phyloP scores from a whole-genome alignment of 2,113 vertebrate species.

The Oryzias woworae region DNA sequence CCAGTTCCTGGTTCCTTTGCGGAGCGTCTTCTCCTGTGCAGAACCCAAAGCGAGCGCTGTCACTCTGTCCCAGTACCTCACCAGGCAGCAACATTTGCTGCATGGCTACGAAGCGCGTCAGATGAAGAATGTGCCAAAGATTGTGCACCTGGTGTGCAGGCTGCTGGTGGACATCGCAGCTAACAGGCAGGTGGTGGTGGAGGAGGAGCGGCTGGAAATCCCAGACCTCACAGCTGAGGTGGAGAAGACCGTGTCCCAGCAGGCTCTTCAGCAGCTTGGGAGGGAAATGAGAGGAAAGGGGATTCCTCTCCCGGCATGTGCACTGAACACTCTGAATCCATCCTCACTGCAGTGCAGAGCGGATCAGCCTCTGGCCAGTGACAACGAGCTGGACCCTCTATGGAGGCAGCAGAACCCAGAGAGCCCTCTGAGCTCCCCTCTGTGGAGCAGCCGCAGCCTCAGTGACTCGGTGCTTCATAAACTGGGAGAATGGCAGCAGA shows the following conservation, averaged over 20 bases:
- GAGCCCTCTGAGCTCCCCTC: constrained; percentile 71
- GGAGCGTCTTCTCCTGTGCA: constrained; percentile 86
- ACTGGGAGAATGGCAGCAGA: constrained; percentile 48
- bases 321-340: constrained; percentile 32
- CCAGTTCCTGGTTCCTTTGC: constrained; percentile 90
- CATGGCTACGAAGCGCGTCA: constrained; percentile 94
- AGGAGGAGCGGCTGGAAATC: constrained; percentile 75
- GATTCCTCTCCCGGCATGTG: constrained; percentile 67
- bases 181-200: constrained; percentile 79
- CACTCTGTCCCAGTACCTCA: constrained; percentile 90
- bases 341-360: constrained; percentile 25
- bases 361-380: constrained; percentile 69
- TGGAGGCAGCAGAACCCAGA: constrained; percentile 79
- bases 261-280: constrained; percentile 80
- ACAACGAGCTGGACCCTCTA: constrained; percentile 79
- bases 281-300: constrained; percentile 81
- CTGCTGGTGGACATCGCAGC: constrained; percentile 87
- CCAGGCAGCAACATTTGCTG: constrained; percentile 91
- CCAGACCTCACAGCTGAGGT: constrained; percentile 89
- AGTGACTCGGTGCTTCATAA: constrained; percentile 89
- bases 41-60: constrained; percentile 85
- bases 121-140: constrained; percentile 93
- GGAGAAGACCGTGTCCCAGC: constrained; percentile 88
- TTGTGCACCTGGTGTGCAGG: constrained; percentile 87
- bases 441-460: constrained; percentile 74